Evolutionary conservation across 2,797 vertebrate species (phyloP).

Genomic region (Rallus crepitans): DNA sequence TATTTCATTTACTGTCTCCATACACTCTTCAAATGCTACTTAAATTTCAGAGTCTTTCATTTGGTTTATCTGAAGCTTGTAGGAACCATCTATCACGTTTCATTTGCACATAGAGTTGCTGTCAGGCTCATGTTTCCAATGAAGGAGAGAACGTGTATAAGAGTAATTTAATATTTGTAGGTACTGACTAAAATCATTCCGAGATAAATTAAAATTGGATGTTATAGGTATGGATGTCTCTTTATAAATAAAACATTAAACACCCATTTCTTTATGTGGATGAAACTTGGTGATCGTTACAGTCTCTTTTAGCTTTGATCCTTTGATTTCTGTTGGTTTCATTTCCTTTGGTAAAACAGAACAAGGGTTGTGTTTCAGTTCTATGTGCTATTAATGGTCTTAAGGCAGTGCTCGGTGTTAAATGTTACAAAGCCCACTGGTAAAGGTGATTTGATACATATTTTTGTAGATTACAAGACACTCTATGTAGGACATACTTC

Average conservation of each 20-base stretch:
- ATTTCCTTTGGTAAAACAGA: background rate
- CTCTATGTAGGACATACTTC: background rate
- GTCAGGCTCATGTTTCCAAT: background rate
- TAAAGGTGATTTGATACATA: background rate
- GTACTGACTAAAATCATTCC: background rate
- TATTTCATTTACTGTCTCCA: conserved; percentile 27
- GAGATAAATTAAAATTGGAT: background rate
- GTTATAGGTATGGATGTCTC: too few relatives aligned
- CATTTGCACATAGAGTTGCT: background rate
- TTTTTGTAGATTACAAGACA: background rate
- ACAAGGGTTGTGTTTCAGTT: background rate
- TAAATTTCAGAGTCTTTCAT: background rate
- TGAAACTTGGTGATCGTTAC: background rate
- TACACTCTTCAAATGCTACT: background rate
- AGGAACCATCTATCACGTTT: background rate
- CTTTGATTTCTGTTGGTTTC: background rate
- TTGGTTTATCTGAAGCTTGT: background rate
- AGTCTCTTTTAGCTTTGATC: background rate
- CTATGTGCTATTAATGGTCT: background rate
- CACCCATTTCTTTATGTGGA: background rate
- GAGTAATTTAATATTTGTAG: background rate
- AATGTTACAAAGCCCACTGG: background rate
- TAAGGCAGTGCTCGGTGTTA: background rate
- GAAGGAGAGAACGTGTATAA: background rate
- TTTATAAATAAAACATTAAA: too few relatives aligned